Percentiles rank a stretch among this genome's conserved stretches.
Evolutionary conservation across 2,797 vertebrate species (phyloP).

Genomic region (Leontocebus nigricollis): DNA sequence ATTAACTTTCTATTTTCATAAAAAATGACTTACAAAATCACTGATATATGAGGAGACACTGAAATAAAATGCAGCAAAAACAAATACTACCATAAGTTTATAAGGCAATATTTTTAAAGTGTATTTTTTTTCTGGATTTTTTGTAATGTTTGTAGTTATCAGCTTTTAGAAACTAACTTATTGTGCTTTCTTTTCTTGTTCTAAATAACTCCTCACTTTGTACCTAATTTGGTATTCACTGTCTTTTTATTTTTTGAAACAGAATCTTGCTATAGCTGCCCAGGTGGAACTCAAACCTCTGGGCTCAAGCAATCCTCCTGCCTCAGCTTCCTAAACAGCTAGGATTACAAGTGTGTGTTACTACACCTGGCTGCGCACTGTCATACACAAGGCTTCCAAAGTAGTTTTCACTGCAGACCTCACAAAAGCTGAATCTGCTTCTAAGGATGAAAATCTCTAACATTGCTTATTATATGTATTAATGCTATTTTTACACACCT

Average conservation of each 20-base stretch:
- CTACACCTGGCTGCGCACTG: neutral
- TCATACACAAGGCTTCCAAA: neutral
- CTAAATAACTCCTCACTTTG: neutral
- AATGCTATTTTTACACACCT: neutral
- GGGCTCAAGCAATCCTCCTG: neutral
- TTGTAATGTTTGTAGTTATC: neutral
- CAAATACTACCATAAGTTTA: neutral
- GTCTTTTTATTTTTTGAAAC: neutral
- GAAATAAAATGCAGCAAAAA: conserved; percentile 11
- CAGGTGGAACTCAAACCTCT: neutral
- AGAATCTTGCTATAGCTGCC: neutral
- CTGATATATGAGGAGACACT: neutral
- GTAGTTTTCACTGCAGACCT: neutral
- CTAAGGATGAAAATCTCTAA: neutral
- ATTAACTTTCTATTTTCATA: neutral
- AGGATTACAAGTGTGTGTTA: neutral
- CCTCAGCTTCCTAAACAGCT: neutral
- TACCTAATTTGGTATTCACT: neutral
- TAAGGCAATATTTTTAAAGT: neutral
- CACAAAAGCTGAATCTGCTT: neutral
- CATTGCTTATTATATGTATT: neutral
- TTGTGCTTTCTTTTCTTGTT: neutral
- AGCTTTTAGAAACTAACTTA: neutral
- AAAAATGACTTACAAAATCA: neutral
- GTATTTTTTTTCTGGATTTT: neutral